Conservation (phyloP, 2,888 invertebrate species). For the Drosophila mettleri region DNA sequence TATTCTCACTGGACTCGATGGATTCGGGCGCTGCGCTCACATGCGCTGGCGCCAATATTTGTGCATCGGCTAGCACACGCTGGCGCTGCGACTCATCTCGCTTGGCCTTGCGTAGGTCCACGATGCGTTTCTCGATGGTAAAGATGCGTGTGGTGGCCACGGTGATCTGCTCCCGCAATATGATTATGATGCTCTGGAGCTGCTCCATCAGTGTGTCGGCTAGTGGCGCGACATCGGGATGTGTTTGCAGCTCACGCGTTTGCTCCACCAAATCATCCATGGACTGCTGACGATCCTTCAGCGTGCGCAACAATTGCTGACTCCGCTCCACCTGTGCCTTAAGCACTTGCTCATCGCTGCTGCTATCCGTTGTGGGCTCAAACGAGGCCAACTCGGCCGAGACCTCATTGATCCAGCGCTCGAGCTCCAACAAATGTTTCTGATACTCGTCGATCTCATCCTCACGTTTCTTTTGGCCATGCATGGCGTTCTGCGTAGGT, state of each 20-base stretch:
- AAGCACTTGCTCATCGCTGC: slow-evolving; percentile 85
- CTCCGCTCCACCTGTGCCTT: slow-evolving; percentile 86
- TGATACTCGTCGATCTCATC: slow-evolving; percentile 87
- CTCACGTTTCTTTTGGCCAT: slow-evolving; percentile 86
- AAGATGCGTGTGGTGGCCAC: slow-evolving; percentile 88
- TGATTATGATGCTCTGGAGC: slow-evolving; percentile 86
- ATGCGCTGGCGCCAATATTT: slow-evolving; percentile 66
- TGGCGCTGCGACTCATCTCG: slow-evolving; percentile 75
- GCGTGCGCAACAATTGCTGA: slow-evolving; percentile 86
- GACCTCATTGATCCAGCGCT: slow-evolving; percentile 86
- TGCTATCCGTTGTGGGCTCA: slow-evolving; percentile 76
- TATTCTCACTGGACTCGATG: slow-evolving; percentile 83
- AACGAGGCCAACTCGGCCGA: slow-evolving; percentile 78
- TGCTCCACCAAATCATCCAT: slow-evolving; percentile 85
- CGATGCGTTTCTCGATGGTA: slow-evolving; percentile 83
- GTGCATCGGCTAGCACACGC: slow-evolving; percentile 75
- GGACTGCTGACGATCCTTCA: slow-evolving; percentile 86
- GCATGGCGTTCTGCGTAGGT: slow-evolving; percentile 85
- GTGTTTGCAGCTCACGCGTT: slow-evolving; percentile 85
- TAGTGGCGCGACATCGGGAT: slow-evolving; percentile 85
- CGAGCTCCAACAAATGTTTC: slow-evolving; percentile 86
- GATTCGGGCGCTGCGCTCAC: slow-evolving; percentile 74
- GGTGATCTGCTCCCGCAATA: slow-evolving; percentile 88
- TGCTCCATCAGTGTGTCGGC: slow-evolving; percentile 86
- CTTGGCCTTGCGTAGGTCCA: slow-evolving; percentile 73